Conservation (phyloP, 92 coral and sea anemone species). For the Montipora capitata region DNA sequence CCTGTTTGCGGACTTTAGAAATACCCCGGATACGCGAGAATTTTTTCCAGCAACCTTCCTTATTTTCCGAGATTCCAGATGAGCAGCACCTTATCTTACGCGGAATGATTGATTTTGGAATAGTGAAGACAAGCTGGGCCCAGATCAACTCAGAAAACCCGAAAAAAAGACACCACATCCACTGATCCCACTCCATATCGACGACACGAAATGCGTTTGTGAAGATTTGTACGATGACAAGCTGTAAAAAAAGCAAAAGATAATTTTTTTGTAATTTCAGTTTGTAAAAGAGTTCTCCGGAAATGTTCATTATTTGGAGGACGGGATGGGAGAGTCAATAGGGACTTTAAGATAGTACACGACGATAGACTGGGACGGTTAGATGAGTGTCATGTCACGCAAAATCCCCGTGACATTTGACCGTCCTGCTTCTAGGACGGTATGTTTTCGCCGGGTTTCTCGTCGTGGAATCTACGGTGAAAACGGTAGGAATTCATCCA, state of each 20-base stretch:
- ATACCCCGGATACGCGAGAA: slow-evolving; percentile 80
- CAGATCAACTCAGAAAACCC: slow-evolving; percentile 92
- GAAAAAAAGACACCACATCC: slow-evolving; percentile 92
- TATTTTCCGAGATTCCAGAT: slow-evolving; percentile 69
- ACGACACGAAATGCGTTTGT: slow-evolving; percentile 86
- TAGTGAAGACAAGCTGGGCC: slow-evolving; percentile 88
- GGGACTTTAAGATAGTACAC: too few relatives aligned
- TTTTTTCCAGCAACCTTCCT: slow-evolving; percentile 73
- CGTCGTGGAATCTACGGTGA: too few relatives aligned
- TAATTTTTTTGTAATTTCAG: too few relatives aligned
- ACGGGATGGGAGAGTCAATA: too few relatives aligned
- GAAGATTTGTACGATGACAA: slow-evolving; percentile 86
- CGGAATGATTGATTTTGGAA: slow-evolving; percentile 84
- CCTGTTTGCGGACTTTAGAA: slow-evolving; percentile 84
- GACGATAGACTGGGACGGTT: too few relatives aligned
- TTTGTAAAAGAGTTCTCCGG: too few relatives aligned
- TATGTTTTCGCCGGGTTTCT: too few relatives aligned
- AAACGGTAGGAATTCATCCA: too few relatives aligned
- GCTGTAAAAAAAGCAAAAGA: slow-evolving; percentile 42
- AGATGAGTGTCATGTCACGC: too few relatives aligned
- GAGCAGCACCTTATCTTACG: slow-evolving; percentile 83
- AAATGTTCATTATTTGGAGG: too few relatives aligned
- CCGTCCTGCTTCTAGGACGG: too few relatives aligned
- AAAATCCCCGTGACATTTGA: too few relatives aligned
- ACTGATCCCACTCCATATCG: slow-evolving; percentile 89